Evolutionary conservation across 2,888 invertebrate genomes (phyloP).

Genomic region (Mactromeris polynyma): DNA sequence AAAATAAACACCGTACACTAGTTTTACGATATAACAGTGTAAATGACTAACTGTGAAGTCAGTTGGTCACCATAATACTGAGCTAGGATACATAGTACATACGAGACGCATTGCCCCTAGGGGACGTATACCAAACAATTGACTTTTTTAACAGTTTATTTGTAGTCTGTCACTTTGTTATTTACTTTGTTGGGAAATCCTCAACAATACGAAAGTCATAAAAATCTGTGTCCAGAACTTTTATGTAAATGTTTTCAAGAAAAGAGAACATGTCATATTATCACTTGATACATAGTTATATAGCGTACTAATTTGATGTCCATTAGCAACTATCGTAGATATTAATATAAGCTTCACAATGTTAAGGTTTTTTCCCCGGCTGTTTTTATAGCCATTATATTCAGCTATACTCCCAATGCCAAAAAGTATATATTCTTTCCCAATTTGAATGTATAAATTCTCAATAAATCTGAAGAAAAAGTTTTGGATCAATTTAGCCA

Average conservation of each 20-base stretch:
- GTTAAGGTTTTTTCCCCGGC: not conserved
- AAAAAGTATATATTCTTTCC: no score
- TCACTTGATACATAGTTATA: not conserved
- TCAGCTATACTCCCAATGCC: no score
- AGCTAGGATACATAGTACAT: not conserved
- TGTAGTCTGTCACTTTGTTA: not conserved
- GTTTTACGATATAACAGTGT: conserved; percentile 9
- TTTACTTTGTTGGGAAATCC: not conserved
- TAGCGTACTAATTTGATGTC: not conserved
- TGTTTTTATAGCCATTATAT: no score
- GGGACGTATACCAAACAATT: conserved; percentile 14
- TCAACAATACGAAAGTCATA: not conserved
- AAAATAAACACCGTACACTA: not conserved
- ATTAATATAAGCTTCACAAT: not conserved
- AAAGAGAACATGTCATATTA: not conserved
- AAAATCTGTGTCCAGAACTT: not conserved
- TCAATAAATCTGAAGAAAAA: no score
- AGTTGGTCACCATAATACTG: not conserved
- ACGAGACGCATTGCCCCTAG: not conserved
- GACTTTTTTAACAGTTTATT: conserved; percentile 17
- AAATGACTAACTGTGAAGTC: conserved; percentile 7
- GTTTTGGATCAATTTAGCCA: no score
- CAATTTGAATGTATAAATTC: no score
- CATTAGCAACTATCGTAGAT: not conserved
- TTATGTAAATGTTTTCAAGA: not conserved